These are phyloP conservation scores for Leptopterna dolabrata DNA, from an alignment of 2,888 invertebrate genomes.

Conservation along the genomic window DNA sequence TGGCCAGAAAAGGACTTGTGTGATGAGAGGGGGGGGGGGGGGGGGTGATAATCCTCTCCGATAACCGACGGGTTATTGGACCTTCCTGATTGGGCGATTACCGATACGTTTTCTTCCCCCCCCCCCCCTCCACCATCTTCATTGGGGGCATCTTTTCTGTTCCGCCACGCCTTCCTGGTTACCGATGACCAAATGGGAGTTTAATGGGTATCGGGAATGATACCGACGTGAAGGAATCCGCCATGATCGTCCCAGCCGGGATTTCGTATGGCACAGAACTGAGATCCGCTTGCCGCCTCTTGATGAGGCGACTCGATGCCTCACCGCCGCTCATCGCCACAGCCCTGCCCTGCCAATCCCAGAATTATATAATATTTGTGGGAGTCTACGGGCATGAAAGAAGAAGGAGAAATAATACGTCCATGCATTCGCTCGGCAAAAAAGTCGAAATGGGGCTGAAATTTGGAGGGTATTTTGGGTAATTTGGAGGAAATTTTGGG, in stretches of 20 bases:
- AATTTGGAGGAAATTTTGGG: too few relatives aligned
- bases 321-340: too few relatives aligned
- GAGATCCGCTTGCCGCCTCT: too few relatives aligned
- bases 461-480: too few relatives aligned
- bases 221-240: conserved; percentile 29
- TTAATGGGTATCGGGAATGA: conserved; percentile 24
- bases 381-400: too few relatives aligned
- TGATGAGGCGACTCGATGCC: too few relatives aligned
- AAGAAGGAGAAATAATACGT: not conserved
- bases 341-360: too few relatives aligned
- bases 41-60: conserved; percentile 21
- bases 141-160: conserved; percentile 1
- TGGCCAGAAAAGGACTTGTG: not conserved
- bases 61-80: conserved; percentile 29
- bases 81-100: conserved; percentile 36
- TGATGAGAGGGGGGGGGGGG: not conserved
- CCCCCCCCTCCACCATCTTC: not conserved
- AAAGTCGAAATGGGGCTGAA: too few relatives aligned
- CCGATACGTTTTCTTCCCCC: not conserved
- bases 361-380: too few relatives aligned
- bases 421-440: too few relatives aligned
- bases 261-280: not conserved
- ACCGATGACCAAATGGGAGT: conserved; percentile 26
- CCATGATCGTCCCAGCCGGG: not conserved
- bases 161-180: conserved; percentile 37